Conservation (phyloP, 2,113 vertebrate species). For the Paratilapia polleni region DNA sequence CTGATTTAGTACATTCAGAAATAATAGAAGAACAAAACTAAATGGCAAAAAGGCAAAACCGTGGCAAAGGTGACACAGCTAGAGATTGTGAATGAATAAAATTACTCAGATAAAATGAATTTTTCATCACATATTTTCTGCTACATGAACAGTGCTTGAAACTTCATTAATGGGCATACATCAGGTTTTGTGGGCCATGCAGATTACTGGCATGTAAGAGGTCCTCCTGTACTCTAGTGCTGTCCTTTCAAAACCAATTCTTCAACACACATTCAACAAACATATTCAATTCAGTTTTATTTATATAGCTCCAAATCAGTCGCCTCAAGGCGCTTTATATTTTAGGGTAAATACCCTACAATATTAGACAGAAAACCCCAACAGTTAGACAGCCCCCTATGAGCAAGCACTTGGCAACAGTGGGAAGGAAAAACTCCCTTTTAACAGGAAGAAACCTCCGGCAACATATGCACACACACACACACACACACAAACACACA, state of each 20-base stretch:
- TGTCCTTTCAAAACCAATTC: conserved; percentile 22
- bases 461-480: too few species aligned
- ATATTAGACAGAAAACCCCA: too few species aligned
- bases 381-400: too few species aligned
- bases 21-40: background rate
- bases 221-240: background rate
- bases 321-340: too few species aligned
- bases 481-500: too few species aligned
- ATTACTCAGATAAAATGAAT: background rate
- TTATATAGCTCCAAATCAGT: too few species aligned
- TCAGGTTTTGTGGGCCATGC: background rate
- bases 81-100: background rate
- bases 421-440: too few species aligned
- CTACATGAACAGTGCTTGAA: background rate
- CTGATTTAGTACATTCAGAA: background rate
- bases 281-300: too few species aligned
- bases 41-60: background rate
- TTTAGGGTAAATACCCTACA: too few species aligned
- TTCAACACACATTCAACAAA: background rate
- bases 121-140: background rate
- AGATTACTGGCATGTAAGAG: background rate
- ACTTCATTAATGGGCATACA: background rate
- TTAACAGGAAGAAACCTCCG: too few species aligned
- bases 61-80: background rate
- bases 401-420: too few species aligned